These are phyloP conservation scores for Pangasius mekongensis DNA, from an alignment of 2,797 vertebrate species.

Conservation along the genomic window DNA sequence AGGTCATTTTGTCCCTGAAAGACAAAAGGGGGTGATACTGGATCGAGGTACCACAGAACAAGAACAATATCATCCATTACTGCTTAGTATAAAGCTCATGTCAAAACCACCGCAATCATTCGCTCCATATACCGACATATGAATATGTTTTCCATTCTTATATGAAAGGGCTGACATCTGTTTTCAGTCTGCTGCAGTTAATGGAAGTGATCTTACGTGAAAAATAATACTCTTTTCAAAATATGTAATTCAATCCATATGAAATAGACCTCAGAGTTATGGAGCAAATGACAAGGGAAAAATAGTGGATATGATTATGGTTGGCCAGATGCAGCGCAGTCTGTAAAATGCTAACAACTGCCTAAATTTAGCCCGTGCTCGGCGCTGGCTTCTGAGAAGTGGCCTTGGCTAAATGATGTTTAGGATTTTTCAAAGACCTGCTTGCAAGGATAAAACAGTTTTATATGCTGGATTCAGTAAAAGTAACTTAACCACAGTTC, in stretches of 20 bases:
- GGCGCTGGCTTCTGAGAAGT: conserved; percentile 42
- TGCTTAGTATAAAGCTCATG: conserved; percentile 49
- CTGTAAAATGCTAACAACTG: conserved; percentile 59
- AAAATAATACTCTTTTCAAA: conserved; percentile 62
- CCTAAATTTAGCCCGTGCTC: conserved; percentile 58
- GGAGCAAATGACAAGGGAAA: conserved; percentile 52
- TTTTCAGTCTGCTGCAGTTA: conserved; percentile 67
- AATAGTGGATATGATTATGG: conserved; percentile 54
- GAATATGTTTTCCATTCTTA: conserved; percentile 67
- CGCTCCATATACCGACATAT: conserved; percentile 58
- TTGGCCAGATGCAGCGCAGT: conserved; percentile 52
- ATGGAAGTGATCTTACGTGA: conserved; percentile 61
- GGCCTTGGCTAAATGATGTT: conserved; percentile 35
- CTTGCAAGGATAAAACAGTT: conserved; percentile 42
- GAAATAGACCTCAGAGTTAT: conserved; percentile 59
- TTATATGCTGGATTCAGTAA: conserved; percentile 43
- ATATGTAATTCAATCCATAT: conserved; percentile 65
- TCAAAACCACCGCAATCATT: conserved; percentile 62
- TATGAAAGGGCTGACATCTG: conserved; percentile 63
- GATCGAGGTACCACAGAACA: conserved; percentile 64
- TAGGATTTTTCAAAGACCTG: conserved; percentile 44
- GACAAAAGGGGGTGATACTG: conserved; percentile 59
- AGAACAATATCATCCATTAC: conserved; percentile 59
- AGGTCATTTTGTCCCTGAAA: background rate
- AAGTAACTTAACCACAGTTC: conserved; percentile 20